Evolutionary conservation across 1,140 invertebrate species (phyloP), one percentile per base, ranked within the genome.

Genomic region (Holotrichia oblita): DNA sequence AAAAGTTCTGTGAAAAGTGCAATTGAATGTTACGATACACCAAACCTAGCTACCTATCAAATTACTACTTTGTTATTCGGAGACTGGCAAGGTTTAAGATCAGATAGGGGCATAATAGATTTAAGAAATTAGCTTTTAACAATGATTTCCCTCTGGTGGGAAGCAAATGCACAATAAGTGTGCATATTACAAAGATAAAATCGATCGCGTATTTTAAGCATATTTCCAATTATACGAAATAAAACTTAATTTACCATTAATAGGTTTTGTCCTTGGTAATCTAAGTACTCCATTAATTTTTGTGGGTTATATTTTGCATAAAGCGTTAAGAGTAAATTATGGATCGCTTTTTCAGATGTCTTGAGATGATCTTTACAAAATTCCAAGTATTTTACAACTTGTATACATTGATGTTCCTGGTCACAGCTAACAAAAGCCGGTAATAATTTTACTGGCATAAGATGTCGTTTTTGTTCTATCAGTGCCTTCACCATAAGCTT

Each of bases 271-370:
- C 96, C 96, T 89, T 98, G 95, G 8, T 92, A 88, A 64, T 92
- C 90, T 55, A 98, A 89, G 85, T 98, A 99, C 59, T 90, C 90
- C 91, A 96, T 93, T 0, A 99, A 88, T 83, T 94, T 91, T 0
- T 92, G 90, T 59, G 93, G 88, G 76, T 93, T 91, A 80, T 93
- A 88, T 80, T 92, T 90, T 0, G 93, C 94, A 85, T 98, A 99
- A 12, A 99, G 86, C 0, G 95, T 94, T 22, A 99, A 84, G 22
- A 99, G 87, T 83, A 97, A 97, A 88, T 99, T 99, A 83, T 99
- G 97, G 72, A 99, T 93, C 0, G 96, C 92, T 85, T 93, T 91
- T 82, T 98, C 95, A 14, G 91, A 92, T 81, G 93, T 93, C 61
- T 94, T 92, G 74, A 96, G 88, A 44, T 92, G 91, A 80, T 94